Evolutionary conservation across 2,113 vertebrate species (phyloP).

Genomic region (Anoplopoma fimbria): DNA sequence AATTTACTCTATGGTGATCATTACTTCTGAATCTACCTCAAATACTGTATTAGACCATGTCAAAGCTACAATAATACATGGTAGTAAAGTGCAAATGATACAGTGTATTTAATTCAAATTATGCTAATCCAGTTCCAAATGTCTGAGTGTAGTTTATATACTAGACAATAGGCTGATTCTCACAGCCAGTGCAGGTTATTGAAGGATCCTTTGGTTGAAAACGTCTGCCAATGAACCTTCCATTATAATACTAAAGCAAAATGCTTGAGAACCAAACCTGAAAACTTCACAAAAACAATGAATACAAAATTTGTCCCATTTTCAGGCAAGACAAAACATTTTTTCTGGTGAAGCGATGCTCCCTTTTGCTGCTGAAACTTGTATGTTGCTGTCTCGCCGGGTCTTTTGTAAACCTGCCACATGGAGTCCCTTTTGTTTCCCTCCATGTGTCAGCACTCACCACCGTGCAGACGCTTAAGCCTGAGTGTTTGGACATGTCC

Average conservation of each 20-base stretch:
- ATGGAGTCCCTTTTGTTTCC: slow-evolving; percentile 17
- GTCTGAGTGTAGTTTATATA: background rate
- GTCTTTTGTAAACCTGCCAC: slow-evolving; percentile 7
- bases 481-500: slow-evolving; percentile 37
- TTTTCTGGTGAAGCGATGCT: background rate
- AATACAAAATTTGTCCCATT: background rate
- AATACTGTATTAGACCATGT: background rate
- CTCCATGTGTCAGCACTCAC: background rate
- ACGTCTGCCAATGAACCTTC: background rate
- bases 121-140: background rate
- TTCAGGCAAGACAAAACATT: no score
- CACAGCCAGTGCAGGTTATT: no score
- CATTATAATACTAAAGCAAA: background rate
- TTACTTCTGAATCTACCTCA: no score
- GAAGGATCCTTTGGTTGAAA: background rate
- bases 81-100: background rate
- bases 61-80: background rate
- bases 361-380: background rate
- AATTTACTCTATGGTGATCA: no score
- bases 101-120: background rate
- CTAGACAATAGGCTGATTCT: background rate
- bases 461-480: background rate
- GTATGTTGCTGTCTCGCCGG: background rate
- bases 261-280: background rate
- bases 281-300: background rate